Evolutionary conservation across 2,797 vertebrate species (phyloP), one percentile per base, ranked within the genome.

Genomic region (Microctenopoma lineatum): DNA sequence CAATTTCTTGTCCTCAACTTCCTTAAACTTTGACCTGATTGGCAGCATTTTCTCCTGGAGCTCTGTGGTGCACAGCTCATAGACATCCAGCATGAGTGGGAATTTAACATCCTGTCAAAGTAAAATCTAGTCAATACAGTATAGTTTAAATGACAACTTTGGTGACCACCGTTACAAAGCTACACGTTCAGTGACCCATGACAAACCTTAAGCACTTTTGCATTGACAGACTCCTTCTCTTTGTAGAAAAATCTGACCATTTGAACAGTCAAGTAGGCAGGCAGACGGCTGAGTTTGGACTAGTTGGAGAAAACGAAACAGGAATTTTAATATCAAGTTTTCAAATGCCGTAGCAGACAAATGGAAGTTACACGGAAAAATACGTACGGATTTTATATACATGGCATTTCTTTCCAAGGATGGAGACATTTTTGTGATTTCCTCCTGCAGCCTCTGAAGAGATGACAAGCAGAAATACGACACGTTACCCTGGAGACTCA

Each of bases 171-270:
- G 5, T 21, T 14, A 6, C 3, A 48, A 18, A 75, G 18, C 0
- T 11, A 36, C 14, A 15, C 14, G 14, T 14, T 41, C 3, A 10
- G 9, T 2, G 4, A 18, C 4, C 50, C 4, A 15, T 59, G 21
- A 86, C 93, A 75, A 75, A 97, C 98, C 96, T 99, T 99, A 45
- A 99, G 96, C 88, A 99, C 97, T 97, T 99, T 99, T 88, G 98
- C 98, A 83, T 99, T 99, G 85, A 99, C 98, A 34, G 98, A 98
- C 89, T 98, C 98, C 89, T 98, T 99, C 87, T 99, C 98, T 92
- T 99, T 99, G 93, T 99, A 99, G 95, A 97, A 99, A 93, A 99
- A 99, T 39, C 98, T 89, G 79, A 99, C 97, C 98, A 99, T 99
- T 86, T 99, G 97, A 89, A 99, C 94, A 21, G 98, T 98, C 92